phyloP scores from a whole-genome alignment of 2,888 invertebrate species.

The Mimumesa dahlbomi region DNA sequence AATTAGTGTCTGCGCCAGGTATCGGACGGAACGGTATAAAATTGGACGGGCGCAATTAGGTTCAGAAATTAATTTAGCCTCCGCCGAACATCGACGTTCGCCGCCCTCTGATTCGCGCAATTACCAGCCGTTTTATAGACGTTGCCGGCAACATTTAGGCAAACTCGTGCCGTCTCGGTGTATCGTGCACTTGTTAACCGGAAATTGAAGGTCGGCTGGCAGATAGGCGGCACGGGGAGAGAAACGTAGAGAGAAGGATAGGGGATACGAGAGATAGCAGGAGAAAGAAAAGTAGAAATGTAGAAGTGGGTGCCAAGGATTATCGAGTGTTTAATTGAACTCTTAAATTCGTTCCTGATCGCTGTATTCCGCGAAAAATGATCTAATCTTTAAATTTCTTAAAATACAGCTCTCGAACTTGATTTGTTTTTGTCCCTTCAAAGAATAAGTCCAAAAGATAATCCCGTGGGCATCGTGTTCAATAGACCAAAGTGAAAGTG shows the following conservation, averaged over 20 bases:
- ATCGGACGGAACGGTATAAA: conserved; percentile 18
- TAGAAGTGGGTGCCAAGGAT: no score
- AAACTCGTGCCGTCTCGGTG: conserved; percentile 20
- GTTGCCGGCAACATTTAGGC: conserved; percentile 38
- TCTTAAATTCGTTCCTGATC: no score
- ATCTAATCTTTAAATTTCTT: no score
- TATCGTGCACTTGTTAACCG: conserved; percentile 57
- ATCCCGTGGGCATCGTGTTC: no score
- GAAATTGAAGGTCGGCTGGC: conserved; percentile 63
- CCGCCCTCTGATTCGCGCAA: conserved; percentile 49
- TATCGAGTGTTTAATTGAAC: no score
- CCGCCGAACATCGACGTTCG: conserved; percentile 32
- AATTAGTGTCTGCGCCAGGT: conserved; percentile 32
- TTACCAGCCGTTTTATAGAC: conserved; percentile 51
- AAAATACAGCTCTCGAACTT: no score
- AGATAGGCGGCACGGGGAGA: neutral
- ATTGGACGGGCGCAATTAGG: conserved; percentile 53
- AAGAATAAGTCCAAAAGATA: no score
- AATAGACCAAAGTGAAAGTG: no score
- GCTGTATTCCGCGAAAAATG: no score
- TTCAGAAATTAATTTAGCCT: conserved; percentile 55
- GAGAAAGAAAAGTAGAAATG: neutral
- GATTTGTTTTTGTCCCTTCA: no score
- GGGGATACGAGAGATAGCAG: neutral
- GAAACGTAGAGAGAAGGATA: neutral